Conservation (phyloP, 2,113 vertebrate species). For the Collichthys lucidus region DNA sequence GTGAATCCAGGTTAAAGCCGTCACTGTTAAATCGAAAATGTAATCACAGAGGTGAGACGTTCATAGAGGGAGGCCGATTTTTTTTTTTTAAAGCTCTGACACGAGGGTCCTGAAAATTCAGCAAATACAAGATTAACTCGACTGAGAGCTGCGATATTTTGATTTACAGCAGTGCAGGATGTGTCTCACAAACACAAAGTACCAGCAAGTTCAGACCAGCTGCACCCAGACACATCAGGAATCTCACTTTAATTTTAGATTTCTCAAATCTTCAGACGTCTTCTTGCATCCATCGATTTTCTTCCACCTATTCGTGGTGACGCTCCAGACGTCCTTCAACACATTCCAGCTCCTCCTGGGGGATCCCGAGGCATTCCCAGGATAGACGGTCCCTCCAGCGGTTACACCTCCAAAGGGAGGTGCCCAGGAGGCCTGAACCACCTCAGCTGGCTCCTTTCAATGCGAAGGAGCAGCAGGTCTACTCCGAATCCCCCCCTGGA, state of each 20-base stretch:
- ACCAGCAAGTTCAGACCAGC: background rate
- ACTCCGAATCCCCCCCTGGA: no score
- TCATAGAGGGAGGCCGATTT: background rate
- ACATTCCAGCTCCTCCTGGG: no score
- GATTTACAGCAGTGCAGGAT: no score
- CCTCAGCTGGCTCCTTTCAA: no score
- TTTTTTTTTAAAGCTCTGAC: background rate
- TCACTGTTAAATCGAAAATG: constrained; percentile 41
- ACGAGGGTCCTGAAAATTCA: background rate
- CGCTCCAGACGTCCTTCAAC: no score
- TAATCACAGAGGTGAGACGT: constrained; percentile 31
- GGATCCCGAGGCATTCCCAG: no score
- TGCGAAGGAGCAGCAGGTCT: no score
- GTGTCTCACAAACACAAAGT: background rate
- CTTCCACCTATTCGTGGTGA: no score
- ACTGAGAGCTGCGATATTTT: background rate
- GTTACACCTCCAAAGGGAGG: no score
- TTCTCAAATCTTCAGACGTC: constrained; percentile 1
- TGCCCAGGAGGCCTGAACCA: no score
- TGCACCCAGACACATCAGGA: background rate
- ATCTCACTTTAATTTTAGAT: no score
- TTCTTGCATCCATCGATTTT: background rate
- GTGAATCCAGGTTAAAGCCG: constrained; percentile 50
- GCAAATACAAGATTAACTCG: background rate
- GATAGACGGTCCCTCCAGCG: no score